Base-by-base conservation (phyloP, 2,797 vertebrate genomes). In the Meriones psammophilus region DNA sequence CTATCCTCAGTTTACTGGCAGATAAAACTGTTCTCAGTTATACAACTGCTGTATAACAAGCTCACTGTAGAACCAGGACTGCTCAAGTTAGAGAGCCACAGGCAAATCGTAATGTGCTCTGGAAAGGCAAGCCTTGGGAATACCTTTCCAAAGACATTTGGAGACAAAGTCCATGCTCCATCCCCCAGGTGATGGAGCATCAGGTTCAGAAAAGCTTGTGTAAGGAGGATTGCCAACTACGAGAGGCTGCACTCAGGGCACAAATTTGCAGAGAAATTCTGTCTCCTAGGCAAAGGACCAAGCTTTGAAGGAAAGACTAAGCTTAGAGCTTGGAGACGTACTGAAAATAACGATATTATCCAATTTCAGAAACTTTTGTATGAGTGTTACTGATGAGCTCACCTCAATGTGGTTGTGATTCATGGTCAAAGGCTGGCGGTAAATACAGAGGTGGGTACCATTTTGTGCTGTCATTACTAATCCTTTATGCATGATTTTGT, bases 1-100 rank as follows among this genome's bases (percentile, higher is more conserved):
- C 74, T 92, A 92, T 90, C n/a, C 13, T 79, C 46, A 73, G 50
- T 74, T 2, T 73, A 92, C 17, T 88, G 50, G 80, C 3, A 83
- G 39, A 88, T 78, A 92, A 94, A 94, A 86, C 79, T 91, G 89
- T 80, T 91, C 87, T 96, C 74, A 95, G 85, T 78, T 54, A 94
- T 28, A 88, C 58, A 92, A 89, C 1, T 73, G 58, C 89, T 74
- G 83, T 36, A 74, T 22, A 86, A 78, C 1, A 95, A 88, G 66
- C 42, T 56, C 78, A 87, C 14, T 77, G 92, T 42, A 94, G 85
- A 95, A 89, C 13, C 60, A 89, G 22, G 58, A 89, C 30, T 92
- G 7, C 84, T 94, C 42, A 74, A 93, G 60, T 94, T 91, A 84
- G n/a, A 28, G 78, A 91, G 58, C 86, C 56, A 86, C 20, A 64